Evolutionary conservation across 2,888 invertebrate species (phyloP), one percentile per base, ranked within the genome.

Genomic region (Rotaria socialis): DNA sequence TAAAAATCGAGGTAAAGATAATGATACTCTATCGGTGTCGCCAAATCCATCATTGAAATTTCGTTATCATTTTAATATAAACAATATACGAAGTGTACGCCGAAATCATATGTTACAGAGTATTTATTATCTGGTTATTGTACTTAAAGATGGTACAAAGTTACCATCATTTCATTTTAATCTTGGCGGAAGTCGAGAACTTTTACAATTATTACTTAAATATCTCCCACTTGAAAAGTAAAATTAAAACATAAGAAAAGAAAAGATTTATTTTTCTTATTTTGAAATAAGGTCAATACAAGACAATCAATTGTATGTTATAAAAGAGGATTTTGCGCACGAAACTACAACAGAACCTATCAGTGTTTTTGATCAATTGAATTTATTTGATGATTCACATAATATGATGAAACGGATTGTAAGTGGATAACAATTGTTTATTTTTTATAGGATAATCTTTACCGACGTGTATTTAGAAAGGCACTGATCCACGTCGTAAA

Each of bases 81-180:
- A 86, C 43, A 75, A 75, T 6, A 27, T 86, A 16, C 52, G 86
- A 10, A 85, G 58, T 50, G 75, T 86, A 60, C 56, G 86, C 22
- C 85, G 86, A 6, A 35, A 75, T 56, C 75, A 85, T 75, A 75
- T 58, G 60, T 75, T 85, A n/a, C 56, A 56, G 52, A 80, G 80
- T 14, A 80, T 85, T 27, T n/a, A 90, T 1, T 90, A 90, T 87
- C 88, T 91, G 24, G 90, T 91, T 75, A 93, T 95, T 88, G 93
- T 94, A 88, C 93, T 94, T 88, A 94, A 94, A 88, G 94, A 94
- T 91, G 93, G 94, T 85, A 93, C 94, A 1, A 93, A 93, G 89
- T 94, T 94, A 88, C 94, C 94, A 88, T 94, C 94, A 10, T 95
- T 96, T 90, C 94, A 95, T 90, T 96, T 96, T 91, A 95, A 95